Evolutionary conservation across 2,888 invertebrate genomes (phyloP), one percentile per base, ranked within the genome.

Genomic region (Sphaeridia pumilis): DNA sequence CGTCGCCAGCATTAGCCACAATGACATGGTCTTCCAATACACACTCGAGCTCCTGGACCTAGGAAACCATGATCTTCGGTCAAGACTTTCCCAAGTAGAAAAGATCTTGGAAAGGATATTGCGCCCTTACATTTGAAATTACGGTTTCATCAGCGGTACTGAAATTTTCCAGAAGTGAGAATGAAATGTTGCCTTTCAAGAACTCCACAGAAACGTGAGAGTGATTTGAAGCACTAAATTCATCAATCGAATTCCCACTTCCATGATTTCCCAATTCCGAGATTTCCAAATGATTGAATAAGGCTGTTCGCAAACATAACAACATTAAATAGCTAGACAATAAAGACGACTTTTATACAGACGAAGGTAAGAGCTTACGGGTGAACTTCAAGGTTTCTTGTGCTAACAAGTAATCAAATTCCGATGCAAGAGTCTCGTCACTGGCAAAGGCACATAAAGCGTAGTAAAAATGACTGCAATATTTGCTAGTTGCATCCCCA

Each of bases 371-470:
- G 26, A n/a, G 20, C 55, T 52, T 51, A 58, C 58, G 55, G 2
- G 55, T 24, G 31, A 46, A 47, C 5, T 58, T 54, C 5, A 54
- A 49, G 42, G 53, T 49, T 22, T 42, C 52, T 46, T 55, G 54
- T 7, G 56, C 38, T 7, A 62, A 73, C 61, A 76, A 79, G 66
- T 73, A 73, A 38, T 74, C 70, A 70, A 82, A 83, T 67, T 83
- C 82, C 60, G 76, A 74, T 4, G 74, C 67, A 53, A 80, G 72
- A 66, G 76, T 77, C 12, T 74, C 71, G 68, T 81, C 78, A 67
- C 81, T 79, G 25, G 79, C 78, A 70, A 83, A 80, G 38, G 82
- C 81, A 70, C 80, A 80, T 43, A 83, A 72, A 66, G 82, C 82
- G 7, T 81, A 78, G 69, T 81, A 82, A 69, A 79, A 82, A 69